Evolutionary conservation across 2,888 invertebrate species (phyloP).

Genomic region (Thymelicus acteon): DNA sequence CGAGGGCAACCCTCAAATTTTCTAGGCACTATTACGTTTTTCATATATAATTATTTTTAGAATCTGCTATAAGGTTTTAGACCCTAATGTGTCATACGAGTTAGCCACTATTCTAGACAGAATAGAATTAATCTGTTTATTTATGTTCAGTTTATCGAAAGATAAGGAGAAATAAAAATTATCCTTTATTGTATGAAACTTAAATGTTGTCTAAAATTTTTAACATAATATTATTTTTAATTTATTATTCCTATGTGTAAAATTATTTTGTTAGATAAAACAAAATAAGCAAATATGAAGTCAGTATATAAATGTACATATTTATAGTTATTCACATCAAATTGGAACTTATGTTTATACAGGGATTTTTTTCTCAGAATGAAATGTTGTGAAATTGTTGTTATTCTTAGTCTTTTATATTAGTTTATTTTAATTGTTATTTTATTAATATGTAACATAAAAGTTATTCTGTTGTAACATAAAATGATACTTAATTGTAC

Average conservation of each 20-base stretch:
- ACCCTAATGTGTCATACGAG: no score
- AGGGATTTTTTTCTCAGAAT: slow-evolving; percentile 7
- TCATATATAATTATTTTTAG: no score
- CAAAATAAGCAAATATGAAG: slow-evolving; percentile 1
- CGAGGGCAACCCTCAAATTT: no score
- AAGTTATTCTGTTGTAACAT: slow-evolving; percentile 1
- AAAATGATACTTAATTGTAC: not conserved
- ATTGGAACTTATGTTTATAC: slow-evolving; percentile 21
- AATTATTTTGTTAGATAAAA: not conserved
- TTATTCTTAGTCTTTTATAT: not conserved
- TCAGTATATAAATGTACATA: slow-evolving; percentile 25
- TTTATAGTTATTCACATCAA: slow-evolving; percentile 3
- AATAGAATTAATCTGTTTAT: no score
- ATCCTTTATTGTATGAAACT: no score
- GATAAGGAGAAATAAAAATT: no score
- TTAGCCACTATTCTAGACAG: no score
- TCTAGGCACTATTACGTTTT: no score
- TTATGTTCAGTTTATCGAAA: no score
- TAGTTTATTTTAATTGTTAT: slow-evolving; percentile 17
- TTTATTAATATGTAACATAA: slow-evolving; percentile 7
- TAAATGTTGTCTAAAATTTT: no score
- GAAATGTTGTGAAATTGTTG: slow-evolving; percentile 15
- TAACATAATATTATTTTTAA: no score
- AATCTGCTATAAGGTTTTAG: no score
- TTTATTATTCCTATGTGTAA: not conserved